Evolutionary conservation across 2,797 vertebrate genomes (phyloP).

Genomic region (Sebastes hopkinsi): DNA sequence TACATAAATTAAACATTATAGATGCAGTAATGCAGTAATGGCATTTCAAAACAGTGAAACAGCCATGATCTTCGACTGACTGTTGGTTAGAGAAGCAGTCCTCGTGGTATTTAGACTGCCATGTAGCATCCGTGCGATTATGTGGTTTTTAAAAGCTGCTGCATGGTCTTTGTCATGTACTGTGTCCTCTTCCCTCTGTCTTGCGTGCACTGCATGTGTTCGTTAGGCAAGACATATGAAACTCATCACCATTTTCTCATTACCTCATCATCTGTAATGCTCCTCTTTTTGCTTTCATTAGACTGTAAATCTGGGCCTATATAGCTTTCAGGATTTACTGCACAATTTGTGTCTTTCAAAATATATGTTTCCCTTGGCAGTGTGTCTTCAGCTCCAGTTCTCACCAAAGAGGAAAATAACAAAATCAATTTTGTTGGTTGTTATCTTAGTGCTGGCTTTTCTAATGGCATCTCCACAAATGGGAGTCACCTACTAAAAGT

Average conservation of each 20-base stretch:
- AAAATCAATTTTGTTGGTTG: constrained; percentile 25
- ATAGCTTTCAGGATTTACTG: constrained; percentile 39
- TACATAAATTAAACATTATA: not conserved
- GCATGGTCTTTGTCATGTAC: constrained; percentile 23
- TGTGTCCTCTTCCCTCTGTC: not conserved
- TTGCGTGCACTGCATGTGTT: not conserved
- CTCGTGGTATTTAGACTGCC: constrained; percentile 18
- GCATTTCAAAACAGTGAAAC: not conserved
- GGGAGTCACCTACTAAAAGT: constrained; percentile 18
- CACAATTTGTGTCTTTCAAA: constrained; percentile 42
- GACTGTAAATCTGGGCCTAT: constrained; percentile 38
- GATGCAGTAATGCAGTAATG: not conserved
- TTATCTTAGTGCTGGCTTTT: constrained; percentile 7
- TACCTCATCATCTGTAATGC: constrained; percentile 51
- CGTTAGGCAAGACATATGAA: constrained; percentile 42
- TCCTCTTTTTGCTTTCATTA: constrained; percentile 42
- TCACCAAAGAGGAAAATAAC: constrained; percentile 38
- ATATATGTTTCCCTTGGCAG: constrained; percentile 50
- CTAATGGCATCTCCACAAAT: constrained; percentile 5
- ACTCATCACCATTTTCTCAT: constrained; percentile 54
- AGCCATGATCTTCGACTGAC: not conserved
- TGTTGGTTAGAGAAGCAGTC: not conserved
- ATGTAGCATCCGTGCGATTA: constrained; percentile 36
- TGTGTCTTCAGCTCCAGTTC: constrained; percentile 11
- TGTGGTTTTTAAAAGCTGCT: constrained; percentile 41